Evolutionary conservation across 2,888 invertebrate species (phyloP).

Genomic region (Helicoverpa assulta): DNA sequence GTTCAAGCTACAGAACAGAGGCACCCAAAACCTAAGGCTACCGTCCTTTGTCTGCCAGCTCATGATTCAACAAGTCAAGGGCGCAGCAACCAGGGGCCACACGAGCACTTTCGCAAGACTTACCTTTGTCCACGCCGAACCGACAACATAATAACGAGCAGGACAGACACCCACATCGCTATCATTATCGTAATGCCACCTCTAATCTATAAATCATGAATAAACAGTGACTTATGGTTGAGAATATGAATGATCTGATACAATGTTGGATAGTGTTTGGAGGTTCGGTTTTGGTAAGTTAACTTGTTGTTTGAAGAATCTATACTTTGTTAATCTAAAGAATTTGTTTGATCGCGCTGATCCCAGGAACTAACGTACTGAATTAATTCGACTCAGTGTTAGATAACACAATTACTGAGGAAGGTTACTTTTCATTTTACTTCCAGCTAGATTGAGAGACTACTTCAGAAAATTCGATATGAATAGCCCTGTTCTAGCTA

Average conservation of each 20-base stretch:
- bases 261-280: slow-evolving; percentile 8
- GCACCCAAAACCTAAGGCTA: slow-evolving; percentile 12
- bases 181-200: slow-evolving; percentile 67
- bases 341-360: no score
- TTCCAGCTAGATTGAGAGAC: no score
- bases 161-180: slow-evolving; percentile 60
- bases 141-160: slow-evolving; percentile 59
- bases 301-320: background rate
- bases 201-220: slow-evolving; percentile 69
- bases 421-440: no score
- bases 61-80: slow-evolving; percentile 76
- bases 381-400: no score
- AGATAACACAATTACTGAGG: no score
- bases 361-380: no score
- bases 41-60: slow-evolving; percentile 57
- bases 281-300: background rate
- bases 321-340: no score
- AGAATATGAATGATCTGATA: slow-evolving; percentile 60
- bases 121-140: slow-evolving; percentile 66
- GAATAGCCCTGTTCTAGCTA: no score
- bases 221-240: slow-evolving; percentile 68
- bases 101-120: slow-evolving; percentile 73
- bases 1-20: background rate
- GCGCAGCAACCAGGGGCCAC: slow-evolving; percentile 62
- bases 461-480: no score